Evolutionary conservation across 2,113 vertebrate genomes (phyloP), one percentile per base, ranked within the genome.

Genomic region (Channa argus): DNA sequence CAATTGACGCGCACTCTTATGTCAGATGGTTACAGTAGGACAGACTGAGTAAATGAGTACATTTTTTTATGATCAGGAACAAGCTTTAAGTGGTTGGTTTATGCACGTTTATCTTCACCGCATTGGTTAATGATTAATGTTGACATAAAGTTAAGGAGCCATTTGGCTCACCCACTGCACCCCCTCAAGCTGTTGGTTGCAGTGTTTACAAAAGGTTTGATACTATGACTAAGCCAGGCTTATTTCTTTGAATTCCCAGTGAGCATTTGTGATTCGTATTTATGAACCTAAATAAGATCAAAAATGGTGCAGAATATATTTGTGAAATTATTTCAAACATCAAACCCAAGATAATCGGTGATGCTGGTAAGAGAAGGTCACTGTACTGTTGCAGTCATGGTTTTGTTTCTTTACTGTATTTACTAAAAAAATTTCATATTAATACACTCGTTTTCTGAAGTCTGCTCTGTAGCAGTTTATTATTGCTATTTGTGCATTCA

Each of bases 81-180:
- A 44, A 1, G 2, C 5, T 46, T 63, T n/a, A 3, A 24, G 24
- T 24, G 24, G 24, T 24, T 24, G 24, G 24, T 24, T 24, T 24
- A 24, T 24, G 0, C 1, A 33, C 9, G 11, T 14, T 65, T n/a
- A 64, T 55, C 13, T 41, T 34, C n/a, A 37, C 11, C 7, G 12
- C 1, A 45, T 13, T 7, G 5, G 34, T 46, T 59, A 86, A 64
- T 77, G 36, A 70, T 58, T 74, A 63, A 6, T 15, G 6, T 52
- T 47, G 6, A 14, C 9, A 71, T 15, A 46, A 41, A 34, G 8
- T 3, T 39, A 10, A 24, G 24, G 24, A 24, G 24, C 50, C 37
- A 6, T 36, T 8, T 67, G 13, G 4, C 4, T 54, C 41, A 6
- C 8, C 33, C 38, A 6, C 24, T 24, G 24, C 24, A 24, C 14